These are phyloP conservation scores for Meiosimyza decipiens DNA, from an alignment of 2,888 invertebrate species.

Conservation along the genomic window DNA sequence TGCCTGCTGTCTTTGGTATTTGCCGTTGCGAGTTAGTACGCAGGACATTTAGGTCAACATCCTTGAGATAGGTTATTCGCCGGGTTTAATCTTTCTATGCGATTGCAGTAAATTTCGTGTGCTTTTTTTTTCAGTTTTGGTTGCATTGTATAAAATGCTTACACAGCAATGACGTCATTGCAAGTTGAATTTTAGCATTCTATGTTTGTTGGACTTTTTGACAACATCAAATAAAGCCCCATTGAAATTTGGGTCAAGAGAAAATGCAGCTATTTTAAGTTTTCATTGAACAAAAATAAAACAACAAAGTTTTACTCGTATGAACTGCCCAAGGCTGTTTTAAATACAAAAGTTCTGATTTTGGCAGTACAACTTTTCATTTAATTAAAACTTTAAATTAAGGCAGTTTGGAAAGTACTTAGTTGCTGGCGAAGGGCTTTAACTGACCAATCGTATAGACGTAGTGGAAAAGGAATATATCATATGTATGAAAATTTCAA, in stretches of 20 bases:
- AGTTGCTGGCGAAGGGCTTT: too few relatives aligned
- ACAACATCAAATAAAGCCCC: background rate
- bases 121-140: too few relatives aligned
- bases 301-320: background rate
- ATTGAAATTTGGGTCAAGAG: slow-evolving; percentile 4
- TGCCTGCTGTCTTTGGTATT: slow-evolving; percentile 21
- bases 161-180: slow-evolving; percentile 24
- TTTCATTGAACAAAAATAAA: background rate
- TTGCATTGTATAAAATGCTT: slow-evolving; percentile 3
- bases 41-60: slow-evolving; percentile 63
- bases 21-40: slow-evolving; percentile 47
- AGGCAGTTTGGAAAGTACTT: too few relatives aligned
- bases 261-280: background rate
- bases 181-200: background rate
- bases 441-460: too few relatives aligned
- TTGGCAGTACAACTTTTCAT: too few relatives aligned
- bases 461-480: too few relatives aligned
- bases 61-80: slow-evolving; percentile 53
- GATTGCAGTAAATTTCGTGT: background rate
- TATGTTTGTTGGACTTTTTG: background rate
- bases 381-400: too few relatives aligned
- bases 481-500: too few relatives aligned
- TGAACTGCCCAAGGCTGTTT: too few relatives aligned
- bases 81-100: background rate
- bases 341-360: too few relatives aligned